Evolutionary conservation across 2,888 invertebrate genomes (phyloP).

Genomic region (Willowsia nigromaculata): DNA sequence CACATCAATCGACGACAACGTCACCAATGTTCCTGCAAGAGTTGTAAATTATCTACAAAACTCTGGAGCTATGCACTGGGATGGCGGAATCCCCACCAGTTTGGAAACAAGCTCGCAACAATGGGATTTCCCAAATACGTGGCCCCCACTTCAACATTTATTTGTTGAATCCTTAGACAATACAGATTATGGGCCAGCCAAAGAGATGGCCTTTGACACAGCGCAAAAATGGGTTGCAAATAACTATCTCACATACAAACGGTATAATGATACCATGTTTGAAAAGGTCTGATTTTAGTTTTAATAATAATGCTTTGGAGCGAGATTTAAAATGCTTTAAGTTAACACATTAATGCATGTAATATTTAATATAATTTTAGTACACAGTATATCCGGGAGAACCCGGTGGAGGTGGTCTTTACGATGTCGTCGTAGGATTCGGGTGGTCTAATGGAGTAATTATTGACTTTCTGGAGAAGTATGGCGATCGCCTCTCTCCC

Average conservation of each 20-base stretch:
- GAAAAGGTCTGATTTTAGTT: slow-evolving; percentile 87
- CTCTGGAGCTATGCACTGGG: slow-evolving; percentile 83
- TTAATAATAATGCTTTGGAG: not conserved
- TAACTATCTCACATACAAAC: slow-evolving; percentile 88
- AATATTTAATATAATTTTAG: not conserved
- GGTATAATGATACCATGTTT: slow-evolving; percentile 84
- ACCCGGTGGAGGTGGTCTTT: slow-evolving; percentile 93
- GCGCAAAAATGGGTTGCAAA: slow-evolving; percentile 90
- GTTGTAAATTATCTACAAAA: slow-evolving; percentile 87
- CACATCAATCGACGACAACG: not conserved
- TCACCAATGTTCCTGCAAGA: slow-evolving; percentile 78
- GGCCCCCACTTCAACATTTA: slow-evolving; percentile 95
- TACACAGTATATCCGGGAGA: slow-evolving; percentile 85
- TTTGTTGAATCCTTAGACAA: slow-evolving; percentile 89
- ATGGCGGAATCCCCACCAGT: slow-evolving; percentile 92
- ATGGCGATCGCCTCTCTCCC: slow-evolving; percentile 82
- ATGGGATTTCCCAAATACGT: slow-evolving; percentile 81
- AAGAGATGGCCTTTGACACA: slow-evolving; percentile 86
- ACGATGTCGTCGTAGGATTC: slow-evolving; percentile 93
- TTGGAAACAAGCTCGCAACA: slow-evolving; percentile 87
- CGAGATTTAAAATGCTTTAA: not conserved
- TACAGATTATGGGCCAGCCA: slow-evolving; percentile 85
- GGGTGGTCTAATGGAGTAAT: slow-evolving; percentile 97
- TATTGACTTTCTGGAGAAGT: slow-evolving; percentile 88
- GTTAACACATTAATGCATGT: not conserved